Percentiles rank a stretch among this genome's conserved stretches.
Conservation (phyloP, 2,113 vertebrate species). For the Alethe castanea region DNA sequence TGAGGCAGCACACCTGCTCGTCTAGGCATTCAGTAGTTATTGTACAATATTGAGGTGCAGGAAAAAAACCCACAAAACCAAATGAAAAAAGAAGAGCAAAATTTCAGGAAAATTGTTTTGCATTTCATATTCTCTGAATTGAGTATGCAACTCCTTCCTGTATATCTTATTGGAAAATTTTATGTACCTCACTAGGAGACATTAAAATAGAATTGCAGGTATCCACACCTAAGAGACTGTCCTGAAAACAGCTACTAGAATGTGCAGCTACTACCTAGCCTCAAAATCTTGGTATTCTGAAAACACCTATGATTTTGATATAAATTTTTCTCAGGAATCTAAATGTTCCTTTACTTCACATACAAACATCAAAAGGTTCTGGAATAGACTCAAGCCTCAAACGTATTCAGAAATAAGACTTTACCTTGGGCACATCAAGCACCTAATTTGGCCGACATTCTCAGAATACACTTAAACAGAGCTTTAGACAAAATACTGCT, state of each 20-base stretch:
- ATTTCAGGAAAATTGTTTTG: not conserved
- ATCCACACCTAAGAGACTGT: not conserved
- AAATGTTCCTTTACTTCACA: not conserved
- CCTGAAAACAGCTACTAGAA: not conserved
- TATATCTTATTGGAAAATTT: not conserved
- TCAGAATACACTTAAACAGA: not conserved
- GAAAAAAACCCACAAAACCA: not conserved
- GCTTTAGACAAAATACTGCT: not conserved
- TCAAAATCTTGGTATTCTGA: not conserved
- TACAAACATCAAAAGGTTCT: not conserved
- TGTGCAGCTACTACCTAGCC: not conserved
- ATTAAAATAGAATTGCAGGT: not conserved
- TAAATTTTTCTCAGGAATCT: not conserved
- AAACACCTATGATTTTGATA: not conserved
- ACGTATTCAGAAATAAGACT: not conserved
- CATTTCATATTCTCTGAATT: not conserved
- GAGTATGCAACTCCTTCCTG: not conserved
- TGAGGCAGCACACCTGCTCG: fast-evolving
- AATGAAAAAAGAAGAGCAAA: not conserved
- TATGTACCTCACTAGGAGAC: not conserved
- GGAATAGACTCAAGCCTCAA: not conserved
- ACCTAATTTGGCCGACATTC: not conserved
- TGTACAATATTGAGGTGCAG: not conserved
- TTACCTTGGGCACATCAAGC: not conserved
- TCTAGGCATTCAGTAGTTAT: not conserved